Evolutionary conservation across 2,113 vertebrate genomes (phyloP).

Genomic region (Myodes glareolus): DNA sequence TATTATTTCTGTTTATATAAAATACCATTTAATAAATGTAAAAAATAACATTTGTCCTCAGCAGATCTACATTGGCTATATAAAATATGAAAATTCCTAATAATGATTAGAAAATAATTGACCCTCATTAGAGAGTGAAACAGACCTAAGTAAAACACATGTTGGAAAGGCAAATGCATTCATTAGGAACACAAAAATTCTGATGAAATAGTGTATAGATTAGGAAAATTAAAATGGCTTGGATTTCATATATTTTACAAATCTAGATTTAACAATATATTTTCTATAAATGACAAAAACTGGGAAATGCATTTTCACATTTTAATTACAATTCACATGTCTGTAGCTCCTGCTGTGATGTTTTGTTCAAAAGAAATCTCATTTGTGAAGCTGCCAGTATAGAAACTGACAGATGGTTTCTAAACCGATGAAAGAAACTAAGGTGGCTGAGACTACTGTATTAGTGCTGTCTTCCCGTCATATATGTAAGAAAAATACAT

Average conservation of each 20-base stretch:
- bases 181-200: slow-evolving; percentile 44
- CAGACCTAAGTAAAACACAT: slow-evolving; percentile 41
- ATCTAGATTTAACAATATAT: slow-evolving; percentile 53
- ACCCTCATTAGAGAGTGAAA: slow-evolving; percentile 46
- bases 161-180: slow-evolving; percentile 3
- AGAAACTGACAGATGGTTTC: slow-evolving; percentile 68
- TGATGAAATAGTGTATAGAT: not conserved
- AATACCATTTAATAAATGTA: not conserved
- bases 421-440: too few species aligned
- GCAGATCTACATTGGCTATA: not conserved
- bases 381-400: slow-evolving; percentile 65
- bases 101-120: slow-evolving; percentile 64
- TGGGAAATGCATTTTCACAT: slow-evolving; percentile 68
- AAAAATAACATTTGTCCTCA: not conserved
- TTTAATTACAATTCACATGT: slow-evolving; percentile 76
- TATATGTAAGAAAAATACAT: not conserved
- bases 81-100: slow-evolving; percentile 43
- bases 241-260: slow-evolving; percentile 35
- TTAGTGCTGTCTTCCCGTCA: slow-evolving; percentile 41
- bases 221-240: slow-evolving; percentile 57
- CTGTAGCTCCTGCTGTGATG: slow-evolving; percentile 67
- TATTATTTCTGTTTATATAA: slow-evolving; percentile 9
- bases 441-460: slow-evolving; percentile 61
- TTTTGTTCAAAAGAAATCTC: slow-evolving; percentile 72
- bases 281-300: slow-evolving; percentile 64